Percentiles rank a stretch among this genome's conserved stretches.
These are phyloP conservation scores for Nerophis lumbriciformis DNA, from an alignment of 2,113 vertebrate species.

Conservation along the genomic window DNA sequence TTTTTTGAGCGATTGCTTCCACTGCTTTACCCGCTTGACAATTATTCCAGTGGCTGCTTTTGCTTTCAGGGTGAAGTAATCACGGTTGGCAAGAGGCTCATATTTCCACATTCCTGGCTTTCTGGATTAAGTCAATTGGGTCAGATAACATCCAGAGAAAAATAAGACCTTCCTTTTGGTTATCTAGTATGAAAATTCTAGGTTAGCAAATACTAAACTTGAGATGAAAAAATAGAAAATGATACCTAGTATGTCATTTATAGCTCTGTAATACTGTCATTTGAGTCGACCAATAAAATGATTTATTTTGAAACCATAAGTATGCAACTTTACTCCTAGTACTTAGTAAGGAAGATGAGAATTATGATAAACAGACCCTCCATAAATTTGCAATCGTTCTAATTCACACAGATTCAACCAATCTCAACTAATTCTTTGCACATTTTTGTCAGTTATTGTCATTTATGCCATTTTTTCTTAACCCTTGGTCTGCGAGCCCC, in stretches of 20 bases:
- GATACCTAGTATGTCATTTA: not conserved
- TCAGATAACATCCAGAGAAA: slow-evolving; percentile 39
- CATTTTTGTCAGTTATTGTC: too few relatives aligned
- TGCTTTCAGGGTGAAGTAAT: slow-evolving; percentile 23
- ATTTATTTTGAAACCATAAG: too few relatives aligned
- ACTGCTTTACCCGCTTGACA: slow-evolving; percentile 13
- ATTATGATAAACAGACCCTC: too few relatives aligned
- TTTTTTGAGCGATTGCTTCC: slow-evolving; percentile 24
- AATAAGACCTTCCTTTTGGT: slow-evolving; percentile 44
- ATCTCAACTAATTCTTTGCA: too few relatives aligned
- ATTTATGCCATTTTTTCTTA: too few relatives aligned
- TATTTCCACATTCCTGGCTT: slow-evolving; percentile 50
- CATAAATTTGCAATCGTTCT: too few relatives aligned
- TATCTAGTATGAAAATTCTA: not conserved
- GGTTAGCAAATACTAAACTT: slow-evolving; percentile 8
- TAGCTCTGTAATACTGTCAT: too few relatives aligned
- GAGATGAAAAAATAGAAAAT: slow-evolving; percentile 27
- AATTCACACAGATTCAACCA: too few relatives aligned
- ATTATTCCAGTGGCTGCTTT: slow-evolving; percentile 39
- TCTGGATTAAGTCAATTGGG: slow-evolving; percentile 56
- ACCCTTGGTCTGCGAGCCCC: too few relatives aligned
- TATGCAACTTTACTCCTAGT: too few relatives aligned
- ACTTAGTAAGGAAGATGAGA: too few relatives aligned
- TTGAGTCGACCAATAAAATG: too few relatives aligned
- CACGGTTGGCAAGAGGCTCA: slow-evolving; percentile 19